phyloP scores from a whole-genome alignment of 2,888 invertebrate genomes.

The Hyppa rectilinea region DNA sequence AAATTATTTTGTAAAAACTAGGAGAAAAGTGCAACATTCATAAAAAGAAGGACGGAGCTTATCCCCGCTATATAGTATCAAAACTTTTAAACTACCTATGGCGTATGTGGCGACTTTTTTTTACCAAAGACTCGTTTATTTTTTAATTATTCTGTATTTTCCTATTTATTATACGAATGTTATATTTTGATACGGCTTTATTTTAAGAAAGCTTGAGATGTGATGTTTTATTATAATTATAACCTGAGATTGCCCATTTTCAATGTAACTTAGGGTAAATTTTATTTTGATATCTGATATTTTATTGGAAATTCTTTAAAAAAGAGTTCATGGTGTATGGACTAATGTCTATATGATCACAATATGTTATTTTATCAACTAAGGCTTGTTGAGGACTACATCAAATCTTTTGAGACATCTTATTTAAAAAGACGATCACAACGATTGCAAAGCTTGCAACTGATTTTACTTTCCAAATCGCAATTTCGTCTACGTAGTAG shows the following conservation, averaged over 20 bases:
- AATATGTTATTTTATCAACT: not conserved
- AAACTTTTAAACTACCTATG: no score
- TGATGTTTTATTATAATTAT: slow-evolving; percentile 21
- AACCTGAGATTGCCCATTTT: not conserved
- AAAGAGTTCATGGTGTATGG: not conserved
- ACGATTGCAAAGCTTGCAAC: not conserved
- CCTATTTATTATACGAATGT: slow-evolving; percentile 16
- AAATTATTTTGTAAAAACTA: no score
- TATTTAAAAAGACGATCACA: not conserved
- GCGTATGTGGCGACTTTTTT: no score
- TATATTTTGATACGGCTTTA: slow-evolving; percentile 37
- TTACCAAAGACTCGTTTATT: not conserved
- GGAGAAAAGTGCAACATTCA: no score
- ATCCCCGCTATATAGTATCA: no score
- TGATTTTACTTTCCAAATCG: no score
- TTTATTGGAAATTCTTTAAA: slow-evolving; percentile 2
- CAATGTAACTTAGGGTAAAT: not conserved
- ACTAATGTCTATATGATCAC: slow-evolving; percentile 13
- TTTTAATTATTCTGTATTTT: slow-evolving; percentile 6
- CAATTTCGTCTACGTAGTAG: no score
- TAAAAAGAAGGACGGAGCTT: no score
- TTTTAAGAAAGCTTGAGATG: slow-evolving; percentile 12
- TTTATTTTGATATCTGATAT: no score
- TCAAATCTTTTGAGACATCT: not conserved
- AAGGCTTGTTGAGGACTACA: no score